Base-by-base conservation (phyloP, 1,140 invertebrate genomes). In the Schlechtendalia chinensis region DNA sequence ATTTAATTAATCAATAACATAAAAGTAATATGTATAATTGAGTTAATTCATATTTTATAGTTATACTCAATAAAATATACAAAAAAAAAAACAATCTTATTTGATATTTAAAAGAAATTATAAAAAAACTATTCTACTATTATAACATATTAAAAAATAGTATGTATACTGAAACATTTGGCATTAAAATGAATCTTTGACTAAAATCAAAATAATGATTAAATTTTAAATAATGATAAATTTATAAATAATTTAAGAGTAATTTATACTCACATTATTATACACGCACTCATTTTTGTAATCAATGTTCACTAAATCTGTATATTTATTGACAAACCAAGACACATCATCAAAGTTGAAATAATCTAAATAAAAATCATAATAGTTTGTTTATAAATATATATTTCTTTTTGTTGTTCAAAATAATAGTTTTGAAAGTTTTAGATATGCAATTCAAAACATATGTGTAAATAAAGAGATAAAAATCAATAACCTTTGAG, bases 311-410 rank as follows among this genome's bases (percentile, higher is more conserved):
- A 79, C 5, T 79, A 79, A 61, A 24, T 79, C 58, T 29, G 22
- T 61, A 50, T 59, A 79, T 63, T 79, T 79, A 63, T 79, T 79
- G 16, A 79, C 22, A 17, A 79, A 79, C 74, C 74, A 79, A 59
- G 74, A 45, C 5, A 79, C 56, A 63, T 79, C 74, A 19, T 79
- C 56, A 47, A 79, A 47, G 22, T 61, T 59, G 45, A 79, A 45
- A 79, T 79, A 79, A 29, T 63, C 74, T 79, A n/a, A 45, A 75
- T 27, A 71, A 50, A 53, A 24, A 6, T 24, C 12, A 24, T 53
- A 4, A 50, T 14, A 71, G 50, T 71, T 61, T 61, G 27, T 29
- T 61, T 61, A 14, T 61, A 61, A 19, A 27, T 61, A n/a, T 27
- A 27, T 59, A 0, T 24, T 12, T 17, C 24, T 16, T 54, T 17